A percentile compares a stretch with the other conserved stretches of the same genome.
Evolutionary conservation across 1,140 invertebrate genomes (phyloP).

Genomic region (Listronotus bonariensis): DNA sequence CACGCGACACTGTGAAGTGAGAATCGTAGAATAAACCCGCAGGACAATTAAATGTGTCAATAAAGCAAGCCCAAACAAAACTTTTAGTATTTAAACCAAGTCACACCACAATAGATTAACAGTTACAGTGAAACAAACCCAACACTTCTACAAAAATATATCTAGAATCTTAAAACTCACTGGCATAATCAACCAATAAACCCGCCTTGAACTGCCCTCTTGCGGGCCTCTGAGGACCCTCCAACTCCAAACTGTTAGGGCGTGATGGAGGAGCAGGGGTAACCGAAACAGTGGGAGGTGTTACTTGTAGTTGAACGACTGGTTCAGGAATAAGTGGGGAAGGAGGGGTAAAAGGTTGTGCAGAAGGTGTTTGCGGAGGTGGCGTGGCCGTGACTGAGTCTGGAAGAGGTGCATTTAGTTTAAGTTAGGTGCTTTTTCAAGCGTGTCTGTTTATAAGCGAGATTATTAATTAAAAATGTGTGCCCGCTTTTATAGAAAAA

Average conservation of each 20-base stretch:
- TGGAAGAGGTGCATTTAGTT: constrained; percentile 11
- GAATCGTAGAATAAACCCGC: no score
- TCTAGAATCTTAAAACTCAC: constrained; percentile 34
- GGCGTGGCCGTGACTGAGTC: constrained; percentile 33
- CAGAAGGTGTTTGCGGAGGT: constrained; percentile 16
- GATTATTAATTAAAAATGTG: no score
- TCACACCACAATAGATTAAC: no score
- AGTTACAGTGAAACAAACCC: background rate
- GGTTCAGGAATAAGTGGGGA: constrained; percentile 50
- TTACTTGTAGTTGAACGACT: constrained; percentile 45
- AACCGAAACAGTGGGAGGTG: constrained; percentile 45
- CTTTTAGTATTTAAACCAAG: no score
- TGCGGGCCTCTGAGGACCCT: constrained; percentile 52
- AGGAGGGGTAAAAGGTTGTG: constrained; percentile 24
- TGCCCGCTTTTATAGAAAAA: no score
- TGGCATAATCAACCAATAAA: constrained; percentile 43
- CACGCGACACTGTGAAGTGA: no score
- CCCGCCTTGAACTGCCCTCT: constrained; percentile 41
- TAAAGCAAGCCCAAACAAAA: no score
- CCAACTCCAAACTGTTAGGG: constrained; percentile 48
- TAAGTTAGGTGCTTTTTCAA: background rate
- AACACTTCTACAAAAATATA: background rate
- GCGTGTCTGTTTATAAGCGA: background rate
- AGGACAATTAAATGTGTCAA: no score
- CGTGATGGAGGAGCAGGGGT: constrained; percentile 46